Percentiles rank a stretch among this genome's conserved stretches.
phyloP scores from a whole-genome alignment of 2,888 invertebrate genomes.

The Mythimna lalbum region DNA sequence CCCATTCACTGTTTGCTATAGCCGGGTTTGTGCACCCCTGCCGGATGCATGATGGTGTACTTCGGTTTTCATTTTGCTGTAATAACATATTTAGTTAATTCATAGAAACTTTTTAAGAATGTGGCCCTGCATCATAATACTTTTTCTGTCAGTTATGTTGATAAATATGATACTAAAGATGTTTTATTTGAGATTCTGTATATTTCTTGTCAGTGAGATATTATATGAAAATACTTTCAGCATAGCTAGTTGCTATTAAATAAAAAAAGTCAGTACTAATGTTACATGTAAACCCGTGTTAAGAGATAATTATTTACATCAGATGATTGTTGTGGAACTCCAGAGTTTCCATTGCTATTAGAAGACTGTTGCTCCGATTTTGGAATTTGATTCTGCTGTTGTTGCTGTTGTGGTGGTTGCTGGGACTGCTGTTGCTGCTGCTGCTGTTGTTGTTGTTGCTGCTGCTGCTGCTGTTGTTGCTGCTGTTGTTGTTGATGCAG shows the following conservation, averaged over 20 bases:
- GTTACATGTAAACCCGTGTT: constrained; percentile 40
- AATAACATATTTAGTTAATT: constrained; percentile 60
- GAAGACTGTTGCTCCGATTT: constrained; percentile 88
- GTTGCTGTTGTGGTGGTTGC: constrained; percentile 83
- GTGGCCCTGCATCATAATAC: constrained; percentile 11
- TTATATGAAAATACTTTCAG: constrained; percentile 5
- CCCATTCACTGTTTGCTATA: constrained; percentile 98
- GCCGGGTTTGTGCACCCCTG: constrained; percentile 97
- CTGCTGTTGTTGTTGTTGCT: constrained; percentile 76
- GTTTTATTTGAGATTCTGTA: constrained; percentile 1
- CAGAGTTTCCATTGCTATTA: constrained; percentile 84
- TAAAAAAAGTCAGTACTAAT: not conserved
- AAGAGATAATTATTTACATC: constrained; percentile 77
- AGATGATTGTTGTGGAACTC: constrained; percentile 82
- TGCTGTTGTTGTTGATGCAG: constrained; percentile 79
- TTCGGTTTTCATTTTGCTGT: constrained; percentile 86
- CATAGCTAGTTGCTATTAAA: constrained; percentile 9
- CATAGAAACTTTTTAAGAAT: not conserved
- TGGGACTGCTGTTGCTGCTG: constrained; percentile 78
- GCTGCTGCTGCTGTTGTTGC: constrained; percentile 78
- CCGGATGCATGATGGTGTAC: constrained; percentile 93
- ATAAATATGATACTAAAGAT: not conserved
- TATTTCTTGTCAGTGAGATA: not conserved
- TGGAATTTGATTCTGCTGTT: constrained; percentile 73
- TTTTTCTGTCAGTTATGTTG: not conserved